These are phyloP conservation scores for Tigriopus japonicus DNA, from an alignment of 1,140 invertebrate species.

Conservation along the genomic window DNA sequence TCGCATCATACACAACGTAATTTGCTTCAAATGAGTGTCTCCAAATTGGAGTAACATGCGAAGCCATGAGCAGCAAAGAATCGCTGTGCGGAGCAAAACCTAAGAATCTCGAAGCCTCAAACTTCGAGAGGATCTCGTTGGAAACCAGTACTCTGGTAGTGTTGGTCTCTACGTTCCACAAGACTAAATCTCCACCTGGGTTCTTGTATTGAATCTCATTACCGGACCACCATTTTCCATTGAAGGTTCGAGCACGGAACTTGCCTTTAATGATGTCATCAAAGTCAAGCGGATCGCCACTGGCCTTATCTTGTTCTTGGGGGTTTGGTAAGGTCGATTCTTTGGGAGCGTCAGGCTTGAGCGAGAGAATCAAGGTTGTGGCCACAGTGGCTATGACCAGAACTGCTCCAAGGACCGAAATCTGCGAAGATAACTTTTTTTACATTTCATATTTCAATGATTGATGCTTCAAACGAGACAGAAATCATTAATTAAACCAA, in stretches of 20 bases:
- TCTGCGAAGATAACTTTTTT: too few species aligned
- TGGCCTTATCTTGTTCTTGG: neutral
- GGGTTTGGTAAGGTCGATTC: too few species aligned
- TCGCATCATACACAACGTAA: neutral
- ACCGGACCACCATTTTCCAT: neutral
- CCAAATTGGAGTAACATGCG: neutral
- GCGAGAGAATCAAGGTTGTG: too few species aligned
- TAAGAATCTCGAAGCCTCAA: neutral
- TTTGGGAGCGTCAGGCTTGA: too few species aligned
- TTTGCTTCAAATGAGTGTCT: neutral
- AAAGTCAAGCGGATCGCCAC: neutral
- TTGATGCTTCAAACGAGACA: too few species aligned
- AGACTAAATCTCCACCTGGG: neutral
- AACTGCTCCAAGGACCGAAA: too few species aligned
- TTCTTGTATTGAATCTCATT: neutral
- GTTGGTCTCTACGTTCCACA: neutral
- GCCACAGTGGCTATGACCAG: too few species aligned
- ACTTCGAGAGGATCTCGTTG: neutral
- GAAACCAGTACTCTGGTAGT: neutral
- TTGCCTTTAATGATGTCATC: neutral
- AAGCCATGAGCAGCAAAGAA: neutral
- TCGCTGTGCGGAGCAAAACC: neutral
- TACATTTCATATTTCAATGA: too few species aligned
- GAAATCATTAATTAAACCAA: too few species aligned
- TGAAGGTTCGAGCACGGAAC: neutral